phyloP scores from a whole-genome alignment of 1,140 invertebrate species.

The Drosophila sulfurigaster region DNA sequence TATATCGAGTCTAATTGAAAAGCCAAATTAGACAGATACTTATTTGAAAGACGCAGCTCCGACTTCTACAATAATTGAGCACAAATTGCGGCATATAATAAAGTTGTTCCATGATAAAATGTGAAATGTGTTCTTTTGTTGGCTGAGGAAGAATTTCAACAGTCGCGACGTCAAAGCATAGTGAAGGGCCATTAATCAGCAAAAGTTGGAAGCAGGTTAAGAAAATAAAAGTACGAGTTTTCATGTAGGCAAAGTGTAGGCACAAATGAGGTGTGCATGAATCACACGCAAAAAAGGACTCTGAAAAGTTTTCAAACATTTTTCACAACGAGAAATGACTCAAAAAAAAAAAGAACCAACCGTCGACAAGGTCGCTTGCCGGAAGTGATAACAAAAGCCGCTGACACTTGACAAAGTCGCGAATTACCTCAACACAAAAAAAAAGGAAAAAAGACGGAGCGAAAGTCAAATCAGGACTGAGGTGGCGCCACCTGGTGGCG shows the following conservation, averaged over 20 bases:
- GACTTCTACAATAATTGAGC: conserved; percentile 69
- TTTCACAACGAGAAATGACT: conserved; percentile 71
- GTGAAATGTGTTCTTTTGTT: conserved; percentile 43
- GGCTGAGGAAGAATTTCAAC: conserved; percentile 37
- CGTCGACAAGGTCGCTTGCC: conserved; percentile 62
- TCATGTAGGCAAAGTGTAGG: conserved; percentile 52
- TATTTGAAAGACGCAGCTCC: conserved; percentile 51
- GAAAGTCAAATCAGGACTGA: conserved; percentile 17
- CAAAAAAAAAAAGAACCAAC: conserved; percentile 12
- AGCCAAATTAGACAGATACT: conserved; percentile 44
- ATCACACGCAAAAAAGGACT: conserved; percentile 57
- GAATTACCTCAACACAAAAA: conserved; percentile 48
- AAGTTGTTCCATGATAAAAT: conserved; percentile 71
- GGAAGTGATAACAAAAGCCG: conserved; percentile 83
- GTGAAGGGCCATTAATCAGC: conserved; percentile 72
- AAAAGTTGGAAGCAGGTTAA: conserved; percentile 50
- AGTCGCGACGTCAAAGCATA: conserved; percentile 37
- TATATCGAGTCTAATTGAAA: conserved; percentile 9
- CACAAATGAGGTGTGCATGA: conserved; percentile 76
- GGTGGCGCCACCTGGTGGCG: conserved; percentile 44
- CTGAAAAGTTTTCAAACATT: conserved; percentile 76
- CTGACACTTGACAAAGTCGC: conserved; percentile 83
- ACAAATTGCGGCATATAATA: conserved; percentile 73
- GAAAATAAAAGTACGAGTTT: conserved; percentile 31
- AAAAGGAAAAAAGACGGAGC: conserved; percentile 1